phyloP scores from a whole-genome alignment of 2,797 vertebrate genomes.

The Limosa lapponica region DNA sequence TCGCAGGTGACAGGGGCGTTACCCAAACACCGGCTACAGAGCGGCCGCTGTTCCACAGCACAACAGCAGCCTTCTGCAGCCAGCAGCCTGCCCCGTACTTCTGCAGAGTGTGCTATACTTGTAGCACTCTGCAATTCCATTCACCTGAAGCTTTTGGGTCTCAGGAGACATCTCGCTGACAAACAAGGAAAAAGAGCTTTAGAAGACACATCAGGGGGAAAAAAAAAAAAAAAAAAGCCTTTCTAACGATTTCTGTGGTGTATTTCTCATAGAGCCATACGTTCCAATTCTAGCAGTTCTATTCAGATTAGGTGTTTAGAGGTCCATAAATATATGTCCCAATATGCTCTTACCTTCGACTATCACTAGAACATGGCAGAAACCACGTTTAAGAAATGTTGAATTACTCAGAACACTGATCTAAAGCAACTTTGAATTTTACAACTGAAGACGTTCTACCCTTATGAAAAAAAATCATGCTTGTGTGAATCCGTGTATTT shows the following conservation, averaged over 20 bases:
- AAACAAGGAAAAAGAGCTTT: not conserved
- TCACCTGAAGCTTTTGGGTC: not conserved
- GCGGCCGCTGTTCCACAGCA: not conserved
- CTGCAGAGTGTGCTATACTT: not conserved
- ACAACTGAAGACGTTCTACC: not conserved
- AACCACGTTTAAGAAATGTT: not conserved
- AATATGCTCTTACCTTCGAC: not conserved
- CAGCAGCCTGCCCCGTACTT: not conserved
- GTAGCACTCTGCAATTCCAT: not conserved
- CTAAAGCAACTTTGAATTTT: not conserved
- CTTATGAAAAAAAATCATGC: not conserved
- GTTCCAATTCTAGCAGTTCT: not conserved
- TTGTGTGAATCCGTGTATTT: not conserved
- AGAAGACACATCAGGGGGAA: not conserved
- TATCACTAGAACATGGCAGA: not conserved
- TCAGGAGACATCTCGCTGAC: not conserved
- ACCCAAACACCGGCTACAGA: not conserved
- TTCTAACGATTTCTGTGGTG: fast-evolving
- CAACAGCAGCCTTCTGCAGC: not conserved
- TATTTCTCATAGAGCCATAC: not conserved
- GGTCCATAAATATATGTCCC: not conserved
- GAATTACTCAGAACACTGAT: not conserved
- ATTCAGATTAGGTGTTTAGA: not conserved
- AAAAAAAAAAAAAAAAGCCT: not conserved
- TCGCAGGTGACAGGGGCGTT: not conserved